phyloP scores from a whole-genome alignment of 1,140 invertebrate genomes.

The Drosophila neocordata region DNA sequence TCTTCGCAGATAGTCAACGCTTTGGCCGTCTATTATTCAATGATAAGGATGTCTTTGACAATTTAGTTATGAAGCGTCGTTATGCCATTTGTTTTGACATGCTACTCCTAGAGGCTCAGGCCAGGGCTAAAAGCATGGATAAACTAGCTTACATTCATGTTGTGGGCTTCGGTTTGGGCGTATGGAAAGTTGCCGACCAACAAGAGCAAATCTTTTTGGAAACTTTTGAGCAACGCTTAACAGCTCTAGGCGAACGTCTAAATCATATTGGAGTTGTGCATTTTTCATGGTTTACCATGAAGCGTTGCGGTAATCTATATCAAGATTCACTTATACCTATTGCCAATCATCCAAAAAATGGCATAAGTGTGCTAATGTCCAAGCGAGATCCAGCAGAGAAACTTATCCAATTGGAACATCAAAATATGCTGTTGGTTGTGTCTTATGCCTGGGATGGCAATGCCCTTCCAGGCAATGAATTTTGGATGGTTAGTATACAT shows the following conservation, averaged over 20 bases:
- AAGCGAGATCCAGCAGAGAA: constrained; percentile 74
- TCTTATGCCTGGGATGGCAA: constrained; percentile 89
- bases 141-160: constrained; percentile 73
- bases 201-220: constrained; percentile 79
- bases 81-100: constrained; percentile 74
- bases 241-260: constrained; percentile 47
- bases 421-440: constrained; percentile 83
- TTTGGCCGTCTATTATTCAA: constrained; percentile 53
- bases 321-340: constrained; percentile 53
- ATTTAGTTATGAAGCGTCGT: constrained; percentile 74
- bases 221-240: constrained; percentile 73
- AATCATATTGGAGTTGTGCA: constrained; percentile 66
- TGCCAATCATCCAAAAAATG: constrained; percentile 52
- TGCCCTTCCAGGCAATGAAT: constrained; percentile 86
- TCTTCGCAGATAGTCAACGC: constrained; percentile 45
- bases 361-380: constrained; percentile 61
- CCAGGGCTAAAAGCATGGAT: constrained; percentile 33
- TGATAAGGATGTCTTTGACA: constrained; percentile 54
- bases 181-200: constrained; percentile 69
- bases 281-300: constrained; percentile 75
- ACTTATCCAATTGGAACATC: constrained; percentile 34
- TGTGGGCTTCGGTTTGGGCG: constrained; percentile 76
- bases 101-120: constrained; percentile 65
- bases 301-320: constrained; percentile 42
- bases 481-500: constrained; percentile 82